Evolutionary conservation across 64 coral and sea anemone genomes (phyloP), one percentile per base, ranked within the genome.

Genomic region (Dendronephthya gigantea): DNA sequence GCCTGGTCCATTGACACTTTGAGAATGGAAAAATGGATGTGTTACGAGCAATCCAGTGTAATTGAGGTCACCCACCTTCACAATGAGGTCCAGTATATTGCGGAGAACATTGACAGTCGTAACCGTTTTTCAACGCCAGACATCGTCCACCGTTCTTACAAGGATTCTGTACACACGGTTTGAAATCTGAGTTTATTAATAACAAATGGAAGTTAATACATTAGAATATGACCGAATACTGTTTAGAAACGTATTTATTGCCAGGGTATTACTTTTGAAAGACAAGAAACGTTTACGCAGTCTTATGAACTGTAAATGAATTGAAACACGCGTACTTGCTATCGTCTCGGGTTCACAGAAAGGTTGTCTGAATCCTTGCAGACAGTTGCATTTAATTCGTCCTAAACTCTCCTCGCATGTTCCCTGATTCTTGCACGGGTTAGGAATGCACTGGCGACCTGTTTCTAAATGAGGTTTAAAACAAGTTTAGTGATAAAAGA

Each of bases 321-420:
- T 36, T 76, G 0, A 3, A 33, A 79, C n/a, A n/a, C n/a, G n/a
- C 72, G 25, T 79, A 79, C 72, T 2, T 33, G 12, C 13, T 29
- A 12, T 19, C 4, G 22, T 79, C 15, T 79, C 36, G 4, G n/a
- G n/a, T 9, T 79, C 72, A 35, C 72, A 79, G 37, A 33, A 79
- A 36, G 72, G 72, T 79, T 79, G 72, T 79, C 72, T 19, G 37
- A 79, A 79, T 79, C 72, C 72, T 79, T 79, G 32, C 9, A 39
- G 22, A 39, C 72, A 79, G 28, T 79, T 79, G 17, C 72, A 79
- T 39, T 79, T 79, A 8, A 39, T 39, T 79, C 36, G 34, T 29
- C 72, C 72, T 9, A 36, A 16, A 39, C 30, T 39, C 15, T 79
- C 72, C 72, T 79, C 72, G 10, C 72, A 79, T 34, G 72, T 79